phyloP scores from a whole-genome alignment of 2,888 invertebrate genomes.

The Mactromeris polynyma region DNA sequence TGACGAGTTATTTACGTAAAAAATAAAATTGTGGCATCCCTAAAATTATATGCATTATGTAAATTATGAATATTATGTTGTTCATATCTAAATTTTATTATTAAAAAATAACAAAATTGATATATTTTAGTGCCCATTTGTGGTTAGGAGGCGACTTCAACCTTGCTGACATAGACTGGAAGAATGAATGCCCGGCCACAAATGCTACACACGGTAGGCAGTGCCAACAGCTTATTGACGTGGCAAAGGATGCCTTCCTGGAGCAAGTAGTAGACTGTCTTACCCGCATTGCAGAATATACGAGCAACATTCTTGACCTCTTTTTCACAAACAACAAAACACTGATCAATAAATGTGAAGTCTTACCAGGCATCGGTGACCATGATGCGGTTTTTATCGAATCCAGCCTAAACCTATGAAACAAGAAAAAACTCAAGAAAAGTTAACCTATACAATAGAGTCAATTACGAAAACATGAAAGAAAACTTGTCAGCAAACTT shows the following conservation, averaged over 20 bases:
- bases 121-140: too few relatives aligned
- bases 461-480: background rate
- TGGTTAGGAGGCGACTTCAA: conserved; percentile 17
- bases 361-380: conserved; percentile 33
- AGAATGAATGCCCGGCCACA: background rate
- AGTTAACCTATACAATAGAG: conserved; percentile 27
- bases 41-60: too few relatives aligned
- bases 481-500: background rate
- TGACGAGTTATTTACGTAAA: too few relatives aligned
- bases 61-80: too few relatives aligned
- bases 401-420: conserved; percentile 25
- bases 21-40: too few relatives aligned
- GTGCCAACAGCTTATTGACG: background rate
- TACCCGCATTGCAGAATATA: conserved; percentile 30
- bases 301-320: conserved; percentile 33
- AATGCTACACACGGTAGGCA: background rate
- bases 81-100: too few relatives aligned
- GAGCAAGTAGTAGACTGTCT: conserved; percentile 34
- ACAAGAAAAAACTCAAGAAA: background rate
- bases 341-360: conserved; percentile 32
- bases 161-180: background rate
- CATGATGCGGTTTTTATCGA: conserved; percentile 45
- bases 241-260: conserved; percentile 24
- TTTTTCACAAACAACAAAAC: conserved; percentile 46
- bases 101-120: too few relatives aligned